These are phyloP conservation scores for Hyposmocoma kahamanoa DNA, from an alignment of 1,140 invertebrate genomes.

Conservation along the genomic window DNA sequence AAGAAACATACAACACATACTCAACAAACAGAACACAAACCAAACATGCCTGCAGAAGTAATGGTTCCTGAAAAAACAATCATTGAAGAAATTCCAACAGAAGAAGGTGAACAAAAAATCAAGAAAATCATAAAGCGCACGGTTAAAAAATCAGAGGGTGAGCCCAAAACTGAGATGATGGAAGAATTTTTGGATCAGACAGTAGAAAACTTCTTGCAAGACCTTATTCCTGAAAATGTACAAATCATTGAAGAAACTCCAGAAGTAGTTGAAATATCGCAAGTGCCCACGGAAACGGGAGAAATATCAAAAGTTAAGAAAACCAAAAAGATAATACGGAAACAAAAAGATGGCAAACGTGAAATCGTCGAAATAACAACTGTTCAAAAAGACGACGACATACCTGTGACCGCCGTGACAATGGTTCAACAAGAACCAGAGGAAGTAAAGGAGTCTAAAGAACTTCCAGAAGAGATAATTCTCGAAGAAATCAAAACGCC, in stretches of 20 bases:
- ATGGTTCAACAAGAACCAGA: conserved; percentile 18
- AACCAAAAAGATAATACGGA: conserved; percentile 14
- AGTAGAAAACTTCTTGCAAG: no score
- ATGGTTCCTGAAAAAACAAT: conserved; percentile 47
- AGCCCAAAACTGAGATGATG: no score
- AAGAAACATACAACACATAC: no score
- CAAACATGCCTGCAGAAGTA: conserved; percentile 8
- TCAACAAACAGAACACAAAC: conserved; percentile 6
- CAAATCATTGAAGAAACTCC: no score
- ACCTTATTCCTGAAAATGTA: no score
- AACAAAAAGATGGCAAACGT: conserved; percentile 23
- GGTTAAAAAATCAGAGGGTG: conserved; percentile 24
- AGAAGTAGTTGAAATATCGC: conserved; percentile 25
- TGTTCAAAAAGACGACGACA: conserved; percentile 7
- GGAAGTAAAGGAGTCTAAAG: conserved; percentile 14
- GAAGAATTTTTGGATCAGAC: no score
- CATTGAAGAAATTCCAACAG: conserved; percentile 37
- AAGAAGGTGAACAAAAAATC: conserved; percentile 5
- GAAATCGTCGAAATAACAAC: conserved; percentile 22
- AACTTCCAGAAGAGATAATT: conserved; percentile 20
- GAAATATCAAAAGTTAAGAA: conserved; percentile 14
- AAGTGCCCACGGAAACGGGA: conserved; percentile 16
- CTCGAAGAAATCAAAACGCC: conserved; percentile 16
- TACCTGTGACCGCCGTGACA: conserved; percentile 14
- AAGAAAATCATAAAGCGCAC: not conserved